A percentile compares a stretch with the other conserved stretches of the same genome.
These are phyloP conservation scores for Pachycephala philippinensis DNA, from an alignment of 2,113 vertebrate genomes.

Conservation along the genomic window DNA sequence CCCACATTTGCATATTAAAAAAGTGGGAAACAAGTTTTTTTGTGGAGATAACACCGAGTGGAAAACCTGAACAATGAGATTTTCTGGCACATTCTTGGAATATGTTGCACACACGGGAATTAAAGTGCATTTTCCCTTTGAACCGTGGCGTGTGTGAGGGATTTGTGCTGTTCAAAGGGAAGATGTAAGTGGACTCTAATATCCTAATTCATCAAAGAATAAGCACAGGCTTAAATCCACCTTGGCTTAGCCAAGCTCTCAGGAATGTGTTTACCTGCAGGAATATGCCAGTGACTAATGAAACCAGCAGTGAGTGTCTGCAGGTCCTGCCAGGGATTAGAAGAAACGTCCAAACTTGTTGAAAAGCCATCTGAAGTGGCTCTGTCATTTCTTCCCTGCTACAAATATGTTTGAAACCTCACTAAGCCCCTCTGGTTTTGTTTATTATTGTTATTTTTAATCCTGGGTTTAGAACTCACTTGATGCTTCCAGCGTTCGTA, in stretches of 20 bases:
- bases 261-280: constrained; percentile 48
- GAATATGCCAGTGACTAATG: background rate
- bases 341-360: background rate
- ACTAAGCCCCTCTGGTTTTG: background rate
- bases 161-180: constrained; percentile 48
- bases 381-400: background rate
- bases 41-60: background rate
- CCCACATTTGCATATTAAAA: background rate
- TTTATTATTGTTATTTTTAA: background rate
- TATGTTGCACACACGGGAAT: background rate
- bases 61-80: constrained; percentile 11
- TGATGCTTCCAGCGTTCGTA: background rate
- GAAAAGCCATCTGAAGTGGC: background rate
- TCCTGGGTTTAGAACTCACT: background rate
- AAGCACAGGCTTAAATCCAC: constrained; percentile 25
- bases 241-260: constrained; percentile 6
- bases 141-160: background rate
- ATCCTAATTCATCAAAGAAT: constrained; percentile 41
- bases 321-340: constrained; percentile 10
- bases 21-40: background rate
- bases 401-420: constrained; percentile 1
- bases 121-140: constrained; percentile 37
- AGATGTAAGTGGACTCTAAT: constrained; percentile 12
- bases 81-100: constrained; percentile 15
- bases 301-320: background rate